These are phyloP conservation scores for Acanthurus lineatus DNA, from an alignment of 2,797 vertebrate genomes.

Conservation along the genomic window DNA sequence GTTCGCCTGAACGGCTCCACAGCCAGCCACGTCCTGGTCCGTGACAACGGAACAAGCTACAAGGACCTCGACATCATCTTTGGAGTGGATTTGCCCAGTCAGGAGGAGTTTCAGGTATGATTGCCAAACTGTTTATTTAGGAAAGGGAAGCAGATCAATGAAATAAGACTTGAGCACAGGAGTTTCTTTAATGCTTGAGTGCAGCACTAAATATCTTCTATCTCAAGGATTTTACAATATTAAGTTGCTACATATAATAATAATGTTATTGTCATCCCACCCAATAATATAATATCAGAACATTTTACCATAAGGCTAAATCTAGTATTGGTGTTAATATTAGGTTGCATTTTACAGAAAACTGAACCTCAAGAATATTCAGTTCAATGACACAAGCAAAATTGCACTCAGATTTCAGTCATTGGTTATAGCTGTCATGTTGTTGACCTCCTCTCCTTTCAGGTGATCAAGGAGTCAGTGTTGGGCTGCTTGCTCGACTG, in stretches of 20 bases:
- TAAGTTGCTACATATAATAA: constrained; percentile 28
- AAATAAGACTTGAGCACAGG: neutral
- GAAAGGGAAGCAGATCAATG: neutral
- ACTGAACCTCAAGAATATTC: constrained; percentile 15
- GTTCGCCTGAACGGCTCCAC: constrained; percentile 96
- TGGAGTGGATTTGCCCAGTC: constrained; percentile 91
- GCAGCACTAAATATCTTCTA: neutral
- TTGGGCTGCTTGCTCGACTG: constrained; percentile 92
- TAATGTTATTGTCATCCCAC: constrained; percentile 18
- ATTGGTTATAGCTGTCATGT: constrained; percentile 55
- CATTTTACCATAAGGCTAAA: constrained; percentile 6
- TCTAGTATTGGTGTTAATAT: constrained; percentile 27
- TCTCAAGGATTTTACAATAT: constrained; percentile 1
- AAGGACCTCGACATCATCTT: constrained; percentile 99
- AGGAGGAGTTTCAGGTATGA: constrained; percentile 91
- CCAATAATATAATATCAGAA: constrained; percentile 10
- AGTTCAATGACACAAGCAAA: constrained; percentile 22
- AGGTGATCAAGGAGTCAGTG: constrained; percentile 94
- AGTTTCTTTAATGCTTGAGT: neutral
- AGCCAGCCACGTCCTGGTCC: constrained; percentile 94
- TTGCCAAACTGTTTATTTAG: neutral
- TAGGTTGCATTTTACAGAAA: constrained; percentile 20
- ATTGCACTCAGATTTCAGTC: constrained; percentile 20
- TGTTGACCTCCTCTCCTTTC: constrained; percentile 75
- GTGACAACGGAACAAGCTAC: constrained; percentile 92